phyloP scores from a whole-genome alignment of 2,113 vertebrate species.

The Cavia porcellus region DNA sequence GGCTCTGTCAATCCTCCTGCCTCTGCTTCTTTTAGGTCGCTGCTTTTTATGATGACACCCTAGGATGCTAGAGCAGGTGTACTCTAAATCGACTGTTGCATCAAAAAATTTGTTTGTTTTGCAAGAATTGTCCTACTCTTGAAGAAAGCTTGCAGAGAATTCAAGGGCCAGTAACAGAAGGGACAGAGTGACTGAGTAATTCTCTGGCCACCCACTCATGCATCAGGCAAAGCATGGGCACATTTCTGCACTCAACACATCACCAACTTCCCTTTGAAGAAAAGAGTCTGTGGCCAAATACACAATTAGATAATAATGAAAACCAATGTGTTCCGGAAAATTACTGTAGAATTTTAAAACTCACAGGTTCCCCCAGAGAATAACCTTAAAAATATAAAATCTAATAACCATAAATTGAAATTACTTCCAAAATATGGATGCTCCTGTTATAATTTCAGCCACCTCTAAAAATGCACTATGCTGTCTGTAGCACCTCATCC shows the following conservation, averaged over 20 bases:
- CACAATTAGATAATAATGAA: not conserved
- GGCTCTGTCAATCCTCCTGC: not conserved
- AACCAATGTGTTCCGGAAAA: not conserved
- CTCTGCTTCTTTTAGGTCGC: not conserved
- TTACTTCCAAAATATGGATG: constrained; percentile 33
- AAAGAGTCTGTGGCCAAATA: not conserved
- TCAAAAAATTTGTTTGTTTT: not conserved
- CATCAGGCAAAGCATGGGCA: not conserved
- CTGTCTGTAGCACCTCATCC: not conserved
- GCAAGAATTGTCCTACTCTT: not conserved
- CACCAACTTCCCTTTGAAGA: not conserved
- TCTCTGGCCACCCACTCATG: not conserved
- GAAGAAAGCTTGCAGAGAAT: not conserved
- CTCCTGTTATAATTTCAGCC: not conserved
- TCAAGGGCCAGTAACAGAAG: accelerated
- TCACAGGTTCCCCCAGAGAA: constrained; percentile 7
- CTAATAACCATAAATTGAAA: not conserved
- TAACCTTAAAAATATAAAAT: not conserved
- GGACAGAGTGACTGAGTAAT: not conserved
- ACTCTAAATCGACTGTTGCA: not conserved
- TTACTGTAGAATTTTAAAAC: constrained; percentile 13
- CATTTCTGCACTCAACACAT: not conserved
- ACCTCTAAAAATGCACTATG: not conserved
- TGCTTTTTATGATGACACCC: not conserved
- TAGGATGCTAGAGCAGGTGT: not conserved